Conservation (phyloP, 2,113 vertebrate genomes). For the Panthera leo region DNA sequence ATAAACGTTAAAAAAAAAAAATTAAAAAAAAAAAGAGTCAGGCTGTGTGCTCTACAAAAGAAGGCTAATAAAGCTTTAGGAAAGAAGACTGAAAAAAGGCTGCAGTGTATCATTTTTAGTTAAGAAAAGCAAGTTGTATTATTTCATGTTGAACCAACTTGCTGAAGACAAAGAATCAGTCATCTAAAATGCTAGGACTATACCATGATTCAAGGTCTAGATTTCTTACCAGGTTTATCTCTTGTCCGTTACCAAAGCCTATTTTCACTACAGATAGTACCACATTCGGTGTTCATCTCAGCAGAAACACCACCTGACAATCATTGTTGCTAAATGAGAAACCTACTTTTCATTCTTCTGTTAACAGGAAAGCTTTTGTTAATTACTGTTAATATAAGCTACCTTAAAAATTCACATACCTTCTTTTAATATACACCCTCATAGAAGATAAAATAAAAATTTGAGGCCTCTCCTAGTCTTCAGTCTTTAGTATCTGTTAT, state of each 20-base stretch:
- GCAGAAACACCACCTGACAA: conserved; percentile 70
- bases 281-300: conserved; percentile 81
- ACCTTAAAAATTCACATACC: neutral
- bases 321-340: conserved; percentile 74
- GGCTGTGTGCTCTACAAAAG: neutral
- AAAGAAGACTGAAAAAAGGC: neutral
- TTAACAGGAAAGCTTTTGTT: neutral
- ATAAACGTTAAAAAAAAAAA: no score
- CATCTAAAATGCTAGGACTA: neutral
- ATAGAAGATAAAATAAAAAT: neutral
- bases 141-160: neutral
- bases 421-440: neutral
- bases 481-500: neutral
- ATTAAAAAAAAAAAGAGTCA: neutral
- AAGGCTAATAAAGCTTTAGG: neutral
- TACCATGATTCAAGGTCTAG: neutral
- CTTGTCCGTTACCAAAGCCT: conserved; percentile 81
- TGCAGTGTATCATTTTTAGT: neutral
- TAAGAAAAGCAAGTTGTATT: neutral
- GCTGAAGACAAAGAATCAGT: neutral
- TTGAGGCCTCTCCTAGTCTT: neutral
- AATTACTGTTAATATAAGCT: neutral
- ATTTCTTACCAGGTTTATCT: conserved; percentile 10
- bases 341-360: neutral
- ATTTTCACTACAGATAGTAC: conserved; percentile 85